Conservation (phyloP, 2,888 invertebrate genomes). For the Drosophila merina region DNA sequence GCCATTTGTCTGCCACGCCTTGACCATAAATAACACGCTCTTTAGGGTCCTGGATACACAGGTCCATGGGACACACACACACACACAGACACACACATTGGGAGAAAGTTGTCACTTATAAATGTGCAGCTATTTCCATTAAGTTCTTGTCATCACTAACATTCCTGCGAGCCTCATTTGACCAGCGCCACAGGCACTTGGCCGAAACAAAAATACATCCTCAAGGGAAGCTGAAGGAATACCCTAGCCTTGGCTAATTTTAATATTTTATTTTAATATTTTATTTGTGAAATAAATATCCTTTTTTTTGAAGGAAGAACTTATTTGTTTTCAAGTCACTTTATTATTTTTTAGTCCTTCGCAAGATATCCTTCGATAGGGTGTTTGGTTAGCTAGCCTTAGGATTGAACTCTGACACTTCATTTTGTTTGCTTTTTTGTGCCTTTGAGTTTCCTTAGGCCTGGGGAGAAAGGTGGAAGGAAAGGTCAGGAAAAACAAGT, state of each 20-base stretch:
- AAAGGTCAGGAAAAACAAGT: slow-evolving; percentile 50
- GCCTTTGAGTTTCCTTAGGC: slow-evolving; percentile 24
- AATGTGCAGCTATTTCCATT: slow-evolving; percentile 78
- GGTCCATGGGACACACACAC: slow-evolving; percentile 10
- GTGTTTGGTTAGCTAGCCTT: background rate
- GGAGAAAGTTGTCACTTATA: slow-evolving; percentile 73
- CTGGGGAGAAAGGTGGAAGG: slow-evolving; percentile 7
- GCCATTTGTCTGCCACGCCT: slow-evolving; percentile 78
- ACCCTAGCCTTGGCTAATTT: background rate
- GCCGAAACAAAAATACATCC: slow-evolving; percentile 16
- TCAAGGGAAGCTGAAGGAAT: no score
- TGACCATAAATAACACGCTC: slow-evolving; percentile 72
- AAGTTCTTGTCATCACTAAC: slow-evolving; percentile 79
- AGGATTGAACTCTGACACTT: background rate
- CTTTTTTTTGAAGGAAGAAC: no score
- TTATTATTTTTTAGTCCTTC: no score
- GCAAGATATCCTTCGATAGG: background rate
- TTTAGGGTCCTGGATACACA: slow-evolving; percentile 49
- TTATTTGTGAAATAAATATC: no score
- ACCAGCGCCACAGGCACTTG: slow-evolving; percentile 51
- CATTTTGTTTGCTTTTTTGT: background rate
- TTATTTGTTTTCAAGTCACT: no score
- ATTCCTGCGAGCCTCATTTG: slow-evolving; percentile 72
- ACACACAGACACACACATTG: slow-evolving; percentile 11
- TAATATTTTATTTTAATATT: background rate